These are phyloP conservation scores for Didymodactylos carnosus DNA, from an alignment of 2,888 invertebrate genomes.

Conservation along the genomic window DNA sequence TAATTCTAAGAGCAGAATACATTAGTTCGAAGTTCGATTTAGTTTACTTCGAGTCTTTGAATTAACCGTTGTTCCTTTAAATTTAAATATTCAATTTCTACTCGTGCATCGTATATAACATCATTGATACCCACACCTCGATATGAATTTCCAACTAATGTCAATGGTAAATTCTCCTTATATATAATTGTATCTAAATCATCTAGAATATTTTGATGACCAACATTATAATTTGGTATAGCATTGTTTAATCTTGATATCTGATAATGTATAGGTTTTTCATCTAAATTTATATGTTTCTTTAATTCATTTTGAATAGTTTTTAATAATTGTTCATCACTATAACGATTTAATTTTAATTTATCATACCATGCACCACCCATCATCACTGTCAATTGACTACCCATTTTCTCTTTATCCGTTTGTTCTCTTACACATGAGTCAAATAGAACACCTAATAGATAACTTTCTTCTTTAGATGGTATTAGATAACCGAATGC, in stretches of 20 bases:
- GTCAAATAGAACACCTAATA: slow-evolving; percentile 10
- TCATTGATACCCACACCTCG: slow-evolving; percentile 11
- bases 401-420: neutral
- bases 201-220: slow-evolving; percentile 4
- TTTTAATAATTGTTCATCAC: slow-evolving; percentile 1
- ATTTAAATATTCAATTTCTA: neutral
- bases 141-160: slow-evolving; percentile 12
- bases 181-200: neutral
- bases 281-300: slow-evolving; percentile 5
- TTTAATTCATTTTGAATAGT: neutral
- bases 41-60: too few relatives aligned
- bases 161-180: neutral
- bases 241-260: neutral
- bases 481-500: slow-evolving; percentile 14
- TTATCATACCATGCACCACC: slow-evolving; percentile 14
- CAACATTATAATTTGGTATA: slow-evolving; percentile 8
- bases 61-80: too few relatives aligned
- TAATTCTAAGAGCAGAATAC: too few relatives aligned
- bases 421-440: neutral
- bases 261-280: neutral
- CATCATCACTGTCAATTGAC: slow-evolving; percentile 5
- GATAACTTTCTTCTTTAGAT: slow-evolving; percentile 3
- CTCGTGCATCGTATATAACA: slow-evolving; percentile 9
- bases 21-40: too few relatives aligned
- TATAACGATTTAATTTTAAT: neutral